These are phyloP conservation scores for Eupithecia subumbrata DNA, from an alignment of 2,888 invertebrate species.

Conservation along the genomic window DNA sequence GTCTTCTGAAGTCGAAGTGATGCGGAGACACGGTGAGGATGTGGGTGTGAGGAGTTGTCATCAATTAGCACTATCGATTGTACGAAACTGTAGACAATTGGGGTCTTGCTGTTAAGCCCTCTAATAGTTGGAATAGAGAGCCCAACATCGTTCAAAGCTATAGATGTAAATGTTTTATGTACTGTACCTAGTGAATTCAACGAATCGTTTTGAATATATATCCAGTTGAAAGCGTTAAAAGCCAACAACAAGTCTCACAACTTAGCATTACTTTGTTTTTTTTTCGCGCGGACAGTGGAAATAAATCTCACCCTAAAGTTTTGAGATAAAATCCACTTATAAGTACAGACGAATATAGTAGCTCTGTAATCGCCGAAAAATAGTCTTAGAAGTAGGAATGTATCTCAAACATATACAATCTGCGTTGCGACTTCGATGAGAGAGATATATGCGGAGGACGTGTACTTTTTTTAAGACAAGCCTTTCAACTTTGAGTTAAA, in stretches of 20 bases:
- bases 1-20: neutral
- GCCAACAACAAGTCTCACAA: slow-evolving; percentile 10
- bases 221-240: slow-evolving; percentile 5
- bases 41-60: neutral
- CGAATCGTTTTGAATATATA: neutral
- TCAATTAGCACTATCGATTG: slow-evolving; percentile 8
- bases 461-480: neutral
- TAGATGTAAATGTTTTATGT: neutral
- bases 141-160: neutral
- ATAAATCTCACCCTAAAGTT: slow-evolving; percentile 37
- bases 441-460: neutral
- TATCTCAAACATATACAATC: neutral
- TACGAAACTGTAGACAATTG: neutral
- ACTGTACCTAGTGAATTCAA: neutral
- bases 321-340: slow-evolving; percentile 35
- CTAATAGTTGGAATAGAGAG: neutral
- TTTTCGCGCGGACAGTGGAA: slow-evolving; percentile 21
- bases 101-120: neutral
- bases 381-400: neutral
- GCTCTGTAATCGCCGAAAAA: neutral
- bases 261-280: slow-evolving; percentile 14
- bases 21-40: neutral
- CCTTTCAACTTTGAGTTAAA: neutral
- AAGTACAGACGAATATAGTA: slow-evolving; percentile 20
- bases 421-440: neutral